These are phyloP conservation scores for Sebastes itinus DNA, from an alignment of 2,797 vertebrate genomes.

Conservation along the genomic window DNA sequence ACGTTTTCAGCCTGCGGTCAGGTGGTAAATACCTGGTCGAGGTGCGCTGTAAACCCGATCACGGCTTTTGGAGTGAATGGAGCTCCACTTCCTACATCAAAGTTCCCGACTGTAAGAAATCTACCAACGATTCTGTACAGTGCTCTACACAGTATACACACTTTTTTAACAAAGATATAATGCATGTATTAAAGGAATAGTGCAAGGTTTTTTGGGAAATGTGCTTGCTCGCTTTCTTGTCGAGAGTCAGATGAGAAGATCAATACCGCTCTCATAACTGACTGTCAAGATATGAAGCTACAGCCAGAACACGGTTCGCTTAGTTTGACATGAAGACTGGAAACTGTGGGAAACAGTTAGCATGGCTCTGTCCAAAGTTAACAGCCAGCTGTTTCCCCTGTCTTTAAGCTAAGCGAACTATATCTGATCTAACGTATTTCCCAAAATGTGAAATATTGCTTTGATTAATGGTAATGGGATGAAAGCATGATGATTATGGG, in stretches of 20 bases:
- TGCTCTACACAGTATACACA: no score
- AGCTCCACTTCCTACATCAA: conserved; percentile 74
- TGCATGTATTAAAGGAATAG: background rate
- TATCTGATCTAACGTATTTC: background rate
- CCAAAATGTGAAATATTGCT: background rate
- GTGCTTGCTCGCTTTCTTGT: background rate
- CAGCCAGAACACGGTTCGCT: background rate
- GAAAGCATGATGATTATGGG: background rate
- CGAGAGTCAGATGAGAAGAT: background rate
- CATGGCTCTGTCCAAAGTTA: background rate
- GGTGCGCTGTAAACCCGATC: conserved; percentile 90
- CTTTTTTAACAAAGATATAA: no score
- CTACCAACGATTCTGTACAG: background rate
- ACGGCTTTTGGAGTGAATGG: conserved; percentile 94
- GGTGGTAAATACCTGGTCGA: conserved; percentile 86
- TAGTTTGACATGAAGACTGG: background rate
- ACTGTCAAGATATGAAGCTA: background rate
- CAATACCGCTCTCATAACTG: no score
- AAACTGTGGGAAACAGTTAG: background rate
- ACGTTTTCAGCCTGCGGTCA: conserved; percentile 85
- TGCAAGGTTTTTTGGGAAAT: background rate
- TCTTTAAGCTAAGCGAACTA: background rate
- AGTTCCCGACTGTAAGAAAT: conserved; percentile 86
- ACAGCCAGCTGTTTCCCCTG: background rate
- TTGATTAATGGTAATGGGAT: background rate